A percentile compares a stretch with the other conserved stretches of the same genome.
phyloP scores from a whole-genome alignment of 30 jellyfish, hydroid and myxozoan genomes.

The Catostylus mosaicus region DNA sequence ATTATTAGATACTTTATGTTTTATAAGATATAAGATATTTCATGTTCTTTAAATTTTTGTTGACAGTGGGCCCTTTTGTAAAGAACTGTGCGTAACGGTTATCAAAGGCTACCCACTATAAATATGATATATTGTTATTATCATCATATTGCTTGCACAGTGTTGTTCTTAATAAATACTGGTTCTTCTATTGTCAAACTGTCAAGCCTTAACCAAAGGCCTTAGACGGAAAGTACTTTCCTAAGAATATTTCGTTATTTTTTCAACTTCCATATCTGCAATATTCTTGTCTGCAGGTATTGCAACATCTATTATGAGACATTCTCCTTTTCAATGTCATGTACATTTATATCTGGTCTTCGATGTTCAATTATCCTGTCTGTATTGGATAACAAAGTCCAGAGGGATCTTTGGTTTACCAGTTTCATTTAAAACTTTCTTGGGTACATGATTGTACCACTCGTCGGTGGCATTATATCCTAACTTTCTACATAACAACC shows the following conservation, averaged over 20 bases:
- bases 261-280: slow-evolving; percentile 30
- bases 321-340: slow-evolving; percentile 31
- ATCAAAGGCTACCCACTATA: not conserved
- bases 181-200: slow-evolving; percentile 8
- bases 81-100: not conserved
- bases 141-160: not conserved
- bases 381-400: slow-evolving; percentile 7
- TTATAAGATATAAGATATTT: not conserved
- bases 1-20: too few relatives aligned
- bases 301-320: slow-evolving; percentile 29
- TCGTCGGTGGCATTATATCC: slow-evolving; percentile 35
- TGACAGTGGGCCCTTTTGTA: not conserved
- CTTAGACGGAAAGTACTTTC: too few relatives aligned
- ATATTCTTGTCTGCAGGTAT: slow-evolving; percentile 38
- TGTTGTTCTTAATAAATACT: slow-evolving; percentile 12
- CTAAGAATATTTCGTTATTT: slow-evolving; percentile 21
- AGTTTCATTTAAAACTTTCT: slow-evolving; percentile 16
- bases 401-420: slow-evolving; percentile 8
- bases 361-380: slow-evolving; percentile 21
- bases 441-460: slow-evolving; percentile 43
- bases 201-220: too few relatives aligned
- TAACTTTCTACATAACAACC: slow-evolving; percentile 41
- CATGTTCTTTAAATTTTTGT: not conserved
- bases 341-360: slow-evolving; percentile 25
- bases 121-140: not conserved